Conservation (phyloP, 2,888 invertebrate genomes). For the Nineta flava region DNA sequence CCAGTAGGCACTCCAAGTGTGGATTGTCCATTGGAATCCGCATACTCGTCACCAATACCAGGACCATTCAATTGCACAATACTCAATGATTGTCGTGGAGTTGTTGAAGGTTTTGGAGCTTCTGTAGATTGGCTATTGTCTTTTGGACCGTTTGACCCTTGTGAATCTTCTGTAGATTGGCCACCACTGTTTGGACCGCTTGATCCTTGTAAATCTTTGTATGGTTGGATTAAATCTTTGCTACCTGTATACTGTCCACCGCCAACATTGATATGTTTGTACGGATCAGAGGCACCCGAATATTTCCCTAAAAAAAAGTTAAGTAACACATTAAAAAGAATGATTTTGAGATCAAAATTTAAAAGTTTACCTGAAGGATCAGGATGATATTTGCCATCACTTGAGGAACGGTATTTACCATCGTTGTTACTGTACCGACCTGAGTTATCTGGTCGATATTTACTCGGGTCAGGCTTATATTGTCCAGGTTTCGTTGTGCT, state of each 20-base stretch:
- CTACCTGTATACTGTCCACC: constrained; percentile 15
- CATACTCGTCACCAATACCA: neutral
- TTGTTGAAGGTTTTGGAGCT: too few species aligned
- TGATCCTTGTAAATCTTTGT: too few species aligned
- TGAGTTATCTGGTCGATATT: neutral
- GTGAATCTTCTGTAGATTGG: constrained; percentile 1
- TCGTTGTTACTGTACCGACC: neutral
- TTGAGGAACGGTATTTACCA: neutral
- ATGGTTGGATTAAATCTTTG: constrained; percentile 12
- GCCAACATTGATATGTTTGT: constrained; percentile 11
- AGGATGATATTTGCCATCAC: neutral
- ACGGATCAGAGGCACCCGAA: neutral
- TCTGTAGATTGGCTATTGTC: too few species aligned
- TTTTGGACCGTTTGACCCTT: neutral
- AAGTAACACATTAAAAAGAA: too few species aligned
- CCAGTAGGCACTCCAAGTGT: constrained; percentile 15
- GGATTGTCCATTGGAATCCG: constrained; percentile 16
- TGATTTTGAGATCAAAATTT: too few species aligned
- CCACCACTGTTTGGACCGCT: neutral
- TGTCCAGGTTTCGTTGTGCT: neutral
- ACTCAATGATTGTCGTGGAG: too few species aligned
- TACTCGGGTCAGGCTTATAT: neutral
- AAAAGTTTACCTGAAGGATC: neutral
- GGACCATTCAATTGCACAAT: neutral
- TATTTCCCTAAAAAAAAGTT: neutral